phyloP scores from a whole-genome alignment of 1,140 invertebrate genomes.

The Atopsyche davidsoni region DNA sequence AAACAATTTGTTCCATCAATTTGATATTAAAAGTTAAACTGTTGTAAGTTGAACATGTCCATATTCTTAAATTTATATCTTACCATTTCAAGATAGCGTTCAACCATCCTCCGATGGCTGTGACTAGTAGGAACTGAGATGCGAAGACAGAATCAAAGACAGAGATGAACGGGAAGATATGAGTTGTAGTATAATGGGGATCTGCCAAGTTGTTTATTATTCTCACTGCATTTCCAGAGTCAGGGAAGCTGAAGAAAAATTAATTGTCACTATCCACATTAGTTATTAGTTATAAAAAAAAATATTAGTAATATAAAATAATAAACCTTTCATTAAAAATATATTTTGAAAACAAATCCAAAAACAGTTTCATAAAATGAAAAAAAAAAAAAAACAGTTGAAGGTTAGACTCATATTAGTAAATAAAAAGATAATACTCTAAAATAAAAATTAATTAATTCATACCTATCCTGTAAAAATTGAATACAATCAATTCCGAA shows the following conservation, averaged over 20 bases:
- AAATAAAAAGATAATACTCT: no score
- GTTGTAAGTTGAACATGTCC: no score
- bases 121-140: constrained; percentile 16
- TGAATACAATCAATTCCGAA: constrained; percentile 10
- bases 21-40: neutral
- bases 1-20: neutral
- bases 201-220: constrained; percentile 17
- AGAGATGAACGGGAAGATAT: constrained; percentile 18
- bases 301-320: neutral
- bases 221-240: constrained; percentile 14
- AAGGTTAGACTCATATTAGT: no score
- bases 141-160: constrained; percentile 23
- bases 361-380: no score
- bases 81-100: constrained; percentile 26
- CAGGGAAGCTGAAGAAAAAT: constrained; percentile 19
- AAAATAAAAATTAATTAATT: constrained; percentile 1
- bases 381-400: no score
- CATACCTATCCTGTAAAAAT: constrained; percentile 10
- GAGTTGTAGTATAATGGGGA: constrained; percentile 13
- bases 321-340: neutral
- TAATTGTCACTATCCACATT: neutral
- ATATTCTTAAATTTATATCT: no score
- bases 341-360: neutral
- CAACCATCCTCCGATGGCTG: constrained; percentile 18
- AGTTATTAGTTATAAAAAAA: neutral